Evolutionary conservation across 30 jellyfish, hydroid and myxozoan genomes (phyloP).

Genomic region (Aurelia aurita): DNA sequence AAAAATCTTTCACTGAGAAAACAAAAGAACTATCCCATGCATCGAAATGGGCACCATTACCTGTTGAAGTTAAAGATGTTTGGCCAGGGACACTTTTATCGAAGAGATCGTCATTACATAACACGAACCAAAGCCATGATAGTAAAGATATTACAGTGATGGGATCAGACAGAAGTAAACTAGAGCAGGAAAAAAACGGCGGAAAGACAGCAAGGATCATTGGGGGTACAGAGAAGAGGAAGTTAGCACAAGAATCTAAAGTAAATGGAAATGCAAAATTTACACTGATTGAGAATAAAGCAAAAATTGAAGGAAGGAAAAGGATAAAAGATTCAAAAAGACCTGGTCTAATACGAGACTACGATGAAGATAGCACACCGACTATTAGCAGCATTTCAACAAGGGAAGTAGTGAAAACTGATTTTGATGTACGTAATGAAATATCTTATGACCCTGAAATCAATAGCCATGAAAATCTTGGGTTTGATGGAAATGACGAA

Average conservation of each 20-base stretch:
- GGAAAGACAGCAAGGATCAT: not conserved
- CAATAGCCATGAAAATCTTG: not conserved
- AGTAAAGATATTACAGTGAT: not conserved
- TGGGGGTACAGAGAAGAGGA: not conserved
- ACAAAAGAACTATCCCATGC: not conserved
- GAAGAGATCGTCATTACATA: constrained; percentile 9
- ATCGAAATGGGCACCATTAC: not conserved
- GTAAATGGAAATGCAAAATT: constrained; percentile 3
- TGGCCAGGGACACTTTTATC: constrained; percentile 40
- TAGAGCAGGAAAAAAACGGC: not conserved
- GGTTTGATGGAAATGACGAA: not conserved
- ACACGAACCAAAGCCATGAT: not conserved
- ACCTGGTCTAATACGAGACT: not conserved
- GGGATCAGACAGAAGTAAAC: not conserved
- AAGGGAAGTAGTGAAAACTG: constrained; percentile 30
- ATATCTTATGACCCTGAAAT: constrained; percentile 9
- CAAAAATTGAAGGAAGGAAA: not conserved
- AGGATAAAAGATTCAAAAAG: not conserved
- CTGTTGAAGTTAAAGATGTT: constrained; percentile 24
- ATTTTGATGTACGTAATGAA: constrained; percentile 6
- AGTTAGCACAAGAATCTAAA: not conserved
- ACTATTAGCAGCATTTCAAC: constrained; percentile 30
- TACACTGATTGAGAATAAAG: not conserved
- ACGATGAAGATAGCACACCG: constrained; percentile 17
- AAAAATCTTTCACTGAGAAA: not conserved